A percentile compares a stretch with the other conserved stretches of the same genome.
phyloP scores from a whole-genome alignment of 2,888 invertebrate species.

The Oconnorella tubifera region DNA sequence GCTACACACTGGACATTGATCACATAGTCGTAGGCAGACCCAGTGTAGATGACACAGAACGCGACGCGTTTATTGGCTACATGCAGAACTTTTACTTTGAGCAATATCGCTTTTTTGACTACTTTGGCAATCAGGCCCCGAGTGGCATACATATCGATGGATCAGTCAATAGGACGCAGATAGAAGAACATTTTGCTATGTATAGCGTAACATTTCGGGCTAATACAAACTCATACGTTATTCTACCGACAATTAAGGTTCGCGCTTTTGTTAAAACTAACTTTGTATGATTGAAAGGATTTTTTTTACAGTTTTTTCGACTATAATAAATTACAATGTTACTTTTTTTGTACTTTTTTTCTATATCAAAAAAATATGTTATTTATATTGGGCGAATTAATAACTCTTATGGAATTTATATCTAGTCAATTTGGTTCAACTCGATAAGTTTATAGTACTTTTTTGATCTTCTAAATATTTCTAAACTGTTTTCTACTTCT shows the following conservation, averaged over 20 bases:
- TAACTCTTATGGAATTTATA: no score
- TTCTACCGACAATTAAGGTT: constrained; percentile 26
- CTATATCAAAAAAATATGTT: no score
- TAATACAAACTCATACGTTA: constrained; percentile 18
- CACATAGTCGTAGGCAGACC: constrained; percentile 18
- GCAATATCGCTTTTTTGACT: constrained; percentile 24
- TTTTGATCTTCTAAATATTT: no score
- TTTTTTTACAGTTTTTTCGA: no score
- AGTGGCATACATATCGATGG: constrained; percentile 11
- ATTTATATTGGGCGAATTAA: no score
- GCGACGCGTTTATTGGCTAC: constrained; percentile 29
- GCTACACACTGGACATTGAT: constrained; percentile 32
- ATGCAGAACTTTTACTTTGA: constrained; percentile 36
- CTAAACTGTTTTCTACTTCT: no score
- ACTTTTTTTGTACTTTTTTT: no score
- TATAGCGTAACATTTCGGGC: constrained; percentile 24
- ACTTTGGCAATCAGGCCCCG: background rate
- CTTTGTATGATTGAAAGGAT: no score
- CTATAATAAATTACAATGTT: no score
- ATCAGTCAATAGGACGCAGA: constrained; percentile 5
- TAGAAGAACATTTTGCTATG: constrained; percentile 16
- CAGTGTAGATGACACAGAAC: constrained; percentile 5
- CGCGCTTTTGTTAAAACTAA: no score
- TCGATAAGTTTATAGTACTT: no score
- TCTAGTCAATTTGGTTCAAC: no score